Conservation (phyloP, 35 echinoderm and acorn worm genomes). For the Lytechinus variegatus region DNA sequence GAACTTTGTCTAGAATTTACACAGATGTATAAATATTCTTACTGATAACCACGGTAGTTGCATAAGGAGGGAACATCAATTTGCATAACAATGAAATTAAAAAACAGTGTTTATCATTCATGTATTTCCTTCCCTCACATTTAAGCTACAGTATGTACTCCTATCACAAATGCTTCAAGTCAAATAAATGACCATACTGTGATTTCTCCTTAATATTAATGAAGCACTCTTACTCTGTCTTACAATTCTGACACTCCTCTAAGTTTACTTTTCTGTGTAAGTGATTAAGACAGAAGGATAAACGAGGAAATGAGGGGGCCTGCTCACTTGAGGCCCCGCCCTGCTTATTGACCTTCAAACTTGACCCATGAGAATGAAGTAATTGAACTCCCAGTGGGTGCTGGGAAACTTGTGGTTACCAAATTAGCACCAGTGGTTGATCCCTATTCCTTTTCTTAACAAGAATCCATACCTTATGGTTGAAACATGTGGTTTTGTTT, state of each 20-base stretch:
- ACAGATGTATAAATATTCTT: too few species aligned
- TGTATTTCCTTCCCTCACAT: too few species aligned
- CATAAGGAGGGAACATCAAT: too few species aligned
- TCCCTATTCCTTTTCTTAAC: background rate
- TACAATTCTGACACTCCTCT: background rate
- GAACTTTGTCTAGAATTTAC: too few species aligned
- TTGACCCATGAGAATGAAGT: conserved; percentile 9
- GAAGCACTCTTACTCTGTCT: background rate
- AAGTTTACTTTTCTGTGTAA: background rate
- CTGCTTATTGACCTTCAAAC: conserved; percentile 1
- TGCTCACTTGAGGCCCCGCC: background rate
- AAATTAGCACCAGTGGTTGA: background rate
- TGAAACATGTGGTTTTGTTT: conserved; percentile 4
- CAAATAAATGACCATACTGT: background rate
- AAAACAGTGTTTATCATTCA: too few species aligned
- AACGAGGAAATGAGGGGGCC: background rate
- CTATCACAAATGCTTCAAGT: too few species aligned
- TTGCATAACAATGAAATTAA: too few species aligned
- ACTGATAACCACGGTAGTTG: too few species aligned
- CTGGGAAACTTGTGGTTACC: background rate
- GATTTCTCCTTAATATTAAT: background rate
- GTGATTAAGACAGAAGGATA: background rate
- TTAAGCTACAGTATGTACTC: too few species aligned
- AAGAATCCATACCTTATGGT: background rate
- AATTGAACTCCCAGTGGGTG: background rate